Conservation (phyloP, 2,797 vertebrate species). For the Brachymystax lenok region DNA sequence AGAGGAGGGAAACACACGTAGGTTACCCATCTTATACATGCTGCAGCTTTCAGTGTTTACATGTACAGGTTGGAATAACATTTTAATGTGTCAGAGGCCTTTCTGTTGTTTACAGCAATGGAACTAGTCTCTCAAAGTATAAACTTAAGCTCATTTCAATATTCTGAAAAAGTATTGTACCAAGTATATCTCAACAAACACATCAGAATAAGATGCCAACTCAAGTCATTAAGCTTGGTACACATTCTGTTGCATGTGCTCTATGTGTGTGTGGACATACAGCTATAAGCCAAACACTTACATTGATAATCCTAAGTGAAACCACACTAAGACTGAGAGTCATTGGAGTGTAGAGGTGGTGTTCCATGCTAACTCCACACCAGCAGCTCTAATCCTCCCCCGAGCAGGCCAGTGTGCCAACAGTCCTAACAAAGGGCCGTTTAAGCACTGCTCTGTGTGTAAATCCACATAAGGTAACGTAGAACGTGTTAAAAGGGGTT, state of each 20-base stretch:
- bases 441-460: slow-evolving; percentile 31
- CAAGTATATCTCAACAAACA: background rate
- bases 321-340: slow-evolving; percentile 9
- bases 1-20: background rate
- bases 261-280: background rate
- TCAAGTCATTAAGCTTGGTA: background rate
- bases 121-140: background rate
- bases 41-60: background rate
- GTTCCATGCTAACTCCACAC: slow-evolving; percentile 32
- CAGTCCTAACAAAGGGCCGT: slow-evolving; percentile 31
- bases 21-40: background rate
- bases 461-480: slow-evolving; percentile 41
- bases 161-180: too few relatives aligned
- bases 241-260: background rate
- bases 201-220: background rate
- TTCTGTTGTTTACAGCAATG: background rate
- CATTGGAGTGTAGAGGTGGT: slow-evolving; percentile 20
- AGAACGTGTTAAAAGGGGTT: slow-evolving; percentile 49
- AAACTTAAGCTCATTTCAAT: background rate
- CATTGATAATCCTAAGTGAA: background rate
- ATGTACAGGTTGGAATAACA: background rate
- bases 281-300: background rate
- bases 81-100: background rate
- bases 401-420: slow-evolving; percentile 21
- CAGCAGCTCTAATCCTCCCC: slow-evolving; percentile 21